These are phyloP conservation scores for Hipparchia sbordonii DNA, from an alignment of 2,888 invertebrate genomes.

Conservation along the genomic window DNA sequence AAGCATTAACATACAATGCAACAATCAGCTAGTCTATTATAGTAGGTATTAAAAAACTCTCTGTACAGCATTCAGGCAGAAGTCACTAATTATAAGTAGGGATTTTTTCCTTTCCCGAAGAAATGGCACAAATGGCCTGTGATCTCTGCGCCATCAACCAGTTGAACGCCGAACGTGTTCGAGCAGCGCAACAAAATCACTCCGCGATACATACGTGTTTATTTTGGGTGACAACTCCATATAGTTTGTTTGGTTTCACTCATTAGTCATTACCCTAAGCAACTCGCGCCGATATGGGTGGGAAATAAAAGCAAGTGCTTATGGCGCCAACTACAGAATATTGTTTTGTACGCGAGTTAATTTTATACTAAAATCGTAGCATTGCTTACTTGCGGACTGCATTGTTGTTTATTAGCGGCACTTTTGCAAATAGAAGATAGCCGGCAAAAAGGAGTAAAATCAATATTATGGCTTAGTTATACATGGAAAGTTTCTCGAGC, in stretches of 20 bases:
- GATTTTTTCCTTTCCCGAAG: neutral
- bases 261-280: conserved; percentile 70
- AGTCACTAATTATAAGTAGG: neutral
- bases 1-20: too few relatives aligned
- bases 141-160: conserved; percentile 1
- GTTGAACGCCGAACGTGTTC: conserved; percentile 22
- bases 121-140: neutral
- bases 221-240: conserved; percentile 47
- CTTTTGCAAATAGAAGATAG: neutral
- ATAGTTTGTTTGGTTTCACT: conserved; percentile 56
- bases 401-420: conserved; percentile 6
- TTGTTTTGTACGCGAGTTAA: conserved; percentile 14
- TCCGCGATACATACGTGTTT: conserved; percentile 38
- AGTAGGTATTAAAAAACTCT: too few relatives aligned
- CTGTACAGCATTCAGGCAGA: too few relatives aligned
- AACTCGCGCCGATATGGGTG: conserved; percentile 59
- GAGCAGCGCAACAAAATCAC: conserved; percentile 25
- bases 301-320: conserved; percentile 64
- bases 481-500: too few relatives aligned
- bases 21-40: too few relatives aligned
- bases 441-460: neutral
- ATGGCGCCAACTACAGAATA: conserved; percentile 59
- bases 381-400: neutral
- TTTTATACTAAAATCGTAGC: conserved; percentile 19
- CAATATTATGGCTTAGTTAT: too few relatives aligned